These are phyloP conservation scores for Lepeophtheirus nordmannii DNA, from an alignment of 2,888 invertebrate genomes.

Conservation along the genomic window DNA sequence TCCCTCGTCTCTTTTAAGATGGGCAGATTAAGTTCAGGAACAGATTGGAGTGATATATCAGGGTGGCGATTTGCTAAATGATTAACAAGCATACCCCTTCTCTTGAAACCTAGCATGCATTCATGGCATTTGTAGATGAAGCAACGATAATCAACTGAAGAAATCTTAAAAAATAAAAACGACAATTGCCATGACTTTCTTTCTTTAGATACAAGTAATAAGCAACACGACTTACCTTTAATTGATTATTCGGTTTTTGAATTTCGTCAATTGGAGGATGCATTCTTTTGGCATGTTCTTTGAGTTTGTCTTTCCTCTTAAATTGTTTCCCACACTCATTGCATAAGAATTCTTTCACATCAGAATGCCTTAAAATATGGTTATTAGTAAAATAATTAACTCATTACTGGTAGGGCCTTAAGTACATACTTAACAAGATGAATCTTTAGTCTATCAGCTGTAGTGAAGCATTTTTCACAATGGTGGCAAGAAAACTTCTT, in stretches of 20 bases:
- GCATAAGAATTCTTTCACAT: conserved; percentile 53
- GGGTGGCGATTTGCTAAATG: conserved; percentile 64
- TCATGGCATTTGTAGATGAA: conserved; percentile 60
- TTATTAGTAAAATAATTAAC: not conserved
- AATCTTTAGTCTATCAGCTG: conserved; percentile 52
- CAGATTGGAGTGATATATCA: conserved; percentile 46
- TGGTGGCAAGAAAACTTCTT: conserved; percentile 49
- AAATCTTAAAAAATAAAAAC: conserved; percentile 32
- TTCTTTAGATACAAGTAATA: no score
- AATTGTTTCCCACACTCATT: conserved; percentile 59
- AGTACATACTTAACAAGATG: conserved; percentile 45
- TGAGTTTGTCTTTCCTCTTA: conserved; percentile 56
- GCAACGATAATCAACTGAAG: conserved; percentile 50
- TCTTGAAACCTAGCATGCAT: conserved; percentile 58
- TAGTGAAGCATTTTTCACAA: conserved; percentile 51
- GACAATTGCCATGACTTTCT: conserved; percentile 24
- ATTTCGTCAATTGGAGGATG: conserved; percentile 40
- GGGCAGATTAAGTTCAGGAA: conserved; percentile 58
- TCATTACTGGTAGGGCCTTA: not conserved
- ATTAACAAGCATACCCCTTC: conserved; percentile 69
- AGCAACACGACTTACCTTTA: conserved; percentile 37
- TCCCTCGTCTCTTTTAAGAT: conserved; percentile 57
- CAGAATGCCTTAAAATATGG: conserved; percentile 39
- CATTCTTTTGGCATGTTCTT: conserved; percentile 53
- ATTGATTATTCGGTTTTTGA: conserved; percentile 41